Conservation (phyloP, 1,140 invertebrate species). For the Oncopodura yosiiana region DNA sequence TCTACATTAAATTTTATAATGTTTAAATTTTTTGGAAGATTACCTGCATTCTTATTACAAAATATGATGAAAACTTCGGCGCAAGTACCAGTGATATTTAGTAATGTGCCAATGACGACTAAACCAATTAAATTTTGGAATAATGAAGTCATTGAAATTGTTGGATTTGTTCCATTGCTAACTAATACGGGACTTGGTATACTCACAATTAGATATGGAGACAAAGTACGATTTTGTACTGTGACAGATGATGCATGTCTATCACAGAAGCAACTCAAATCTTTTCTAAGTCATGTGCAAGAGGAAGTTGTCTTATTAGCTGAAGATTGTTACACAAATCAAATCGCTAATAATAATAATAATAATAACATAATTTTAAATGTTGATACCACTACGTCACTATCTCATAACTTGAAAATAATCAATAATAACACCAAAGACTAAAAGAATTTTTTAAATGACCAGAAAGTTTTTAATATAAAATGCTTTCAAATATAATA, state of each 20-base stretch:
- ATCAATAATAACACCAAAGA: no score
- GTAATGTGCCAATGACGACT: slow-evolving; percentile 19
- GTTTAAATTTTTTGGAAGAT: slow-evolving; percentile 30
- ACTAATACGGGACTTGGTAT: slow-evolving; percentile 26
- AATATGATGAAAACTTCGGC: slow-evolving; percentile 16
- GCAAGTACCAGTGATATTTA: slow-evolving; percentile 12
- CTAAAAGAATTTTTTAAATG: no score
- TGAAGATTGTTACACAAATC: slow-evolving; percentile 11
- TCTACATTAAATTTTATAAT: slow-evolving; percentile 18
- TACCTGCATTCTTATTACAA: slow-evolving; percentile 20
- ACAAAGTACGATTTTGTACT: slow-evolving; percentile 25
- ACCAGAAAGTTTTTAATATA: no score
- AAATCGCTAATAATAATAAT: background rate
- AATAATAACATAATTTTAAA: background rate
- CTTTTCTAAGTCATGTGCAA: slow-evolving; percentile 16
- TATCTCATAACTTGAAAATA: no score
- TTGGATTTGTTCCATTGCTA: slow-evolving; percentile 19
- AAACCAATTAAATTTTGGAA: slow-evolving; percentile 12
- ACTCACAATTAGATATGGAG: slow-evolving; percentile 20
- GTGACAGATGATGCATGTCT: slow-evolving; percentile 28
- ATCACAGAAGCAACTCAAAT: slow-evolving; percentile 23
- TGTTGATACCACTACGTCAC: background rate
- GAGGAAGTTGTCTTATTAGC: slow-evolving; percentile 21
- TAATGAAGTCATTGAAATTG: slow-evolving; percentile 14
- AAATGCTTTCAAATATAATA: no score